Percentiles rank a stretch among this genome's conserved stretches.
Evolutionary conservation across 2,113 vertebrate species (phyloP).

Genomic region (Antidorcas marsupialis): DNA sequence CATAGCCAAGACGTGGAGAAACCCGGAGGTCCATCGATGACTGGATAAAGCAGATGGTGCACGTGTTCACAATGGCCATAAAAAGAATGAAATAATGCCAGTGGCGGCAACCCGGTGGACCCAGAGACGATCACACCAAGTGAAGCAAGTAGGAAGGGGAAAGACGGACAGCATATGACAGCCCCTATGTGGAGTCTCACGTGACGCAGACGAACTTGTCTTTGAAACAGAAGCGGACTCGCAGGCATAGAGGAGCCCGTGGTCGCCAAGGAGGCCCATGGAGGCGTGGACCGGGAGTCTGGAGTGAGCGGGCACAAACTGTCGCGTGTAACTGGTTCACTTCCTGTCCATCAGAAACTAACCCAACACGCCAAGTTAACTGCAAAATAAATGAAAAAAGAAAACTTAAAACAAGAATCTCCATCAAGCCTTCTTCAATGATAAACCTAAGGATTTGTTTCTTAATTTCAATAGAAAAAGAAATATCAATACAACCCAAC

Average conservation of each 20-base stretch:
- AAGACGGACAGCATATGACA: neutral
- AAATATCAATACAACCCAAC: neutral
- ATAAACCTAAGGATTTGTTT: neutral
- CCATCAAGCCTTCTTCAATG: neutral
- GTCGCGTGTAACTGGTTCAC: neutral
- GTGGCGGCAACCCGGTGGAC: neutral
- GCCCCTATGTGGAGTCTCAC: neutral
- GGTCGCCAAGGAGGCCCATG: neutral
- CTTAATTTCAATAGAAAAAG: neutral
- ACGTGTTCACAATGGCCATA: fast-evolving
- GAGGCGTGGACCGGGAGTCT: neutral
- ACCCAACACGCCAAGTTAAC: neutral
- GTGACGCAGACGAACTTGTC: neutral
- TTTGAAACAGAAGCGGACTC: neutral
- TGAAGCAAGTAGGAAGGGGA: neutral
- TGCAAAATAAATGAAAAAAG: neutral
- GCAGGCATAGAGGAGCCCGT: neutral
- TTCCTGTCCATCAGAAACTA: neutral
- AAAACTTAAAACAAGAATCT: neutral
- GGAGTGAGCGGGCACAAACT: neutral
- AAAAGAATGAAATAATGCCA: neutral
- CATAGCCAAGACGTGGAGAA: neutral
- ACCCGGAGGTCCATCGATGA: neutral
- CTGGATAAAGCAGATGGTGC: fast-evolving
- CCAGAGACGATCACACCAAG: neutral